Conservation (phyloP, 2,797 vertebrate genomes). For the Sylvia borin region DNA sequence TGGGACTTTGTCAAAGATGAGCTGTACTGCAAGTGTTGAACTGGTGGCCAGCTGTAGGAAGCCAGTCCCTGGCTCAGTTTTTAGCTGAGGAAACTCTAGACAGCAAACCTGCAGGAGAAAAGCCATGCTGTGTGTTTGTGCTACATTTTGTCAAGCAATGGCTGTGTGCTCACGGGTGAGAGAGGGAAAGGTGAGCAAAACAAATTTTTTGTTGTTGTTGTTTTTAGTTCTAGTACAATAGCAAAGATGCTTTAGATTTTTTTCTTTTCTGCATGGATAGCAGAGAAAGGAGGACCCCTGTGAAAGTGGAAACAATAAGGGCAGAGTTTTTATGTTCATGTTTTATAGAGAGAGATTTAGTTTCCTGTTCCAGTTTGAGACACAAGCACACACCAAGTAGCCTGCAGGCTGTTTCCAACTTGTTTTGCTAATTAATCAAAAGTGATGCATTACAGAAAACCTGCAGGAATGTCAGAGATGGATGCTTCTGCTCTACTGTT, state of each 20-base stretch:
- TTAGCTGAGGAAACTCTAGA: not conserved
- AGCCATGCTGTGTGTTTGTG: not conserved
- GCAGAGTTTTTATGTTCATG: not conserved
- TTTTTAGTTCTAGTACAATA: not conserved
- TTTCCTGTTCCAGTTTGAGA: slow-evolving; percentile 35
- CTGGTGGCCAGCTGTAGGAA: not conserved
- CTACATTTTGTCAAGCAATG: not conserved
- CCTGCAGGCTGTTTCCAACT: slow-evolving; percentile 63
- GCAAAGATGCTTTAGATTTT: not conserved
- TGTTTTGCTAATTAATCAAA: slow-evolving; percentile 67
- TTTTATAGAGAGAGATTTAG: not conserved
- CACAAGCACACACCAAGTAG: slow-evolving; percentile 14
- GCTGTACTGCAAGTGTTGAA: not conserved
- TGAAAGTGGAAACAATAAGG: slow-evolving; percentile 5
- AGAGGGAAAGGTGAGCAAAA: not conserved
- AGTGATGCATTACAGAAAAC: slow-evolving; percentile 67
- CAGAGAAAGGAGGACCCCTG: not conserved
- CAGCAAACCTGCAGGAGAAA: not conserved
- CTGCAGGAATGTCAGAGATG: slow-evolving; percentile 70
- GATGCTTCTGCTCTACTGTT: slow-evolving; percentile 55
- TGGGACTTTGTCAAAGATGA: not conserved
- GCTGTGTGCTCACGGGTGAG: not conserved
- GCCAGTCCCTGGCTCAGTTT: not conserved
- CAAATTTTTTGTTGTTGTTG: accelerated
- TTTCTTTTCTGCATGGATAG: not conserved